Evolutionary conservation across 2,888 invertebrate genomes (phyloP), one percentile per base, ranked within the genome.

Genomic region (Rhagium mordax): DNA sequence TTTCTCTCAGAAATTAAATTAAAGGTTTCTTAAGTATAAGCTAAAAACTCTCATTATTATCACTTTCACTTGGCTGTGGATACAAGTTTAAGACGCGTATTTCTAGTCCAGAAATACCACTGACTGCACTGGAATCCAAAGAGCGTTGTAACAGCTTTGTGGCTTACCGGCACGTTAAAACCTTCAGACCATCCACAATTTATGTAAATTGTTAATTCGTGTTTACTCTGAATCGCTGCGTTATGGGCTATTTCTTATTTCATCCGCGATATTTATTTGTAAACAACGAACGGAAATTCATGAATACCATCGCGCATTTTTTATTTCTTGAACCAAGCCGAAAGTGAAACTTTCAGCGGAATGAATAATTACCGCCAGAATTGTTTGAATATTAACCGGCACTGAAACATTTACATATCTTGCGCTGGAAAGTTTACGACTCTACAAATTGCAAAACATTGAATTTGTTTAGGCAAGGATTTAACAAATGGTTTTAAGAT

Each of bases 141-240:
- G n/a, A 55, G 55, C 55, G n/a, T 21, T 21, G n/a, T 53, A 20
- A 53, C 20, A 53, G 51, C 20, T 53, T 53, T 53, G 20, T 20
- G 51, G 51, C 10, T 20, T 21, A 2, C 20, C 13, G 51, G 4
- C 20, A 24, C 24, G 55, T n/a, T 55, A 49, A 59, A 68, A 49
- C n/a, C 57, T 49, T 59, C 51, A 29, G 55, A 60, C 68, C 68
- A 15, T 60, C 47, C 29, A 60, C 21, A 59, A 68, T 51, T 68
- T 60, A 68, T 68, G 60, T 18, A 68, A 49, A 68, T 60, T 47
- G 49, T 27, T 18, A 24, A n/a, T 15, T 57, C 41, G 29, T 49
- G 48, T 21, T 59, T 47, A 41, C 16, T 13, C 15, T 55, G 48
- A 67, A 47, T 49, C 16, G 51, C 15, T 4, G 13, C 13, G 24